Conservation (phyloP, 2,113 vertebrate species). For the Hippocampus abdominalis region DNA sequence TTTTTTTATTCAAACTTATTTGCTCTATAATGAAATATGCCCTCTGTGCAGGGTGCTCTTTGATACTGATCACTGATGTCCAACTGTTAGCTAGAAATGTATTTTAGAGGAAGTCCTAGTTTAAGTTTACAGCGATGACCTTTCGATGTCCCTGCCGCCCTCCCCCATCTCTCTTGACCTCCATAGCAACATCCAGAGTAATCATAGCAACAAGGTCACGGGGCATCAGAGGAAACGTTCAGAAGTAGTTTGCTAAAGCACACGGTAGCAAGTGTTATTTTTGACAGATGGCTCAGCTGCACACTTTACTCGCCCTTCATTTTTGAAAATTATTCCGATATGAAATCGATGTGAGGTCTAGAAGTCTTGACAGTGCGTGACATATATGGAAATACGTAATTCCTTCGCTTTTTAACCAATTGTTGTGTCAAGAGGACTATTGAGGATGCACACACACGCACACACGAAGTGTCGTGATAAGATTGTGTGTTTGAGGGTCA, state of each 20-base stretch:
- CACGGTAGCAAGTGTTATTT: constrained; percentile 72
- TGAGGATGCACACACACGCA: constrained; percentile 33
- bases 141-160: constrained; percentile 11
- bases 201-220: constrained; percentile 28
- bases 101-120: constrained; percentile 61
- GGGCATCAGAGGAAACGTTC: constrained; percentile 42
- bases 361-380: constrained; percentile 66
- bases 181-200: constrained; percentile 20
- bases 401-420: constrained; percentile 64
- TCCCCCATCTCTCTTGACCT: constrained; percentile 6
- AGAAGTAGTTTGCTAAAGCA: constrained; percentile 63
- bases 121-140: constrained; percentile 58
- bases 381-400: constrained; percentile 71
- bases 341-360: constrained; percentile 65
- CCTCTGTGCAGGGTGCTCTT: constrained; percentile 70
- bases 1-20: constrained; percentile 56
- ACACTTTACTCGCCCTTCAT: constrained; percentile 23
- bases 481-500: constrained; percentile 54
- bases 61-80: constrained; percentile 73
- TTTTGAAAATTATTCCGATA: constrained; percentile 59
- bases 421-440: constrained; percentile 66
- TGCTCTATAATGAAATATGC: constrained; percentile 61
- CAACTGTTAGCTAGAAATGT: constrained; percentile 65
- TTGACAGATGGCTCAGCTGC: constrained; percentile 54
- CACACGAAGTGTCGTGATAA: constrained; percentile 46